phyloP scores from a whole-genome alignment of 2,888 invertebrate species.

The Eupithecia vulgata region DNA sequence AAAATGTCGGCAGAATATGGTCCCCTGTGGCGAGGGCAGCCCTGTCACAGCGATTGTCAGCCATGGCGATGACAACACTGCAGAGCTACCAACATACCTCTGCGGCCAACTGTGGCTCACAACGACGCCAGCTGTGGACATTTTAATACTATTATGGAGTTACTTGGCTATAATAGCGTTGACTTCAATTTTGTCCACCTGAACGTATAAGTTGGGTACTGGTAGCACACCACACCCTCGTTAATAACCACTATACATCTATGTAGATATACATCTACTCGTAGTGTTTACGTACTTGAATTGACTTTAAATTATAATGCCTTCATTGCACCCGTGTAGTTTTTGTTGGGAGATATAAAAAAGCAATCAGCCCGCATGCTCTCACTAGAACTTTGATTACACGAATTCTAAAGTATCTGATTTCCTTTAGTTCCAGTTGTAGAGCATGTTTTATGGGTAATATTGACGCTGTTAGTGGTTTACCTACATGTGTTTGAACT shows the following conservation, averaged over 20 bases:
- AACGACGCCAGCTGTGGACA: constrained; percentile 16
- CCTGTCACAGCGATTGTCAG: constrained; percentile 71
- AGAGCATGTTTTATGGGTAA: constrained; percentile 10
- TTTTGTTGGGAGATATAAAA: constrained; percentile 17
- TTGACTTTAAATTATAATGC: constrained; percentile 35
- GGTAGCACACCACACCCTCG: not conserved
- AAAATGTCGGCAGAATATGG: constrained; percentile 68
- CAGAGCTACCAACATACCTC: constrained; percentile 1
- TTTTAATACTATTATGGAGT: not conserved
- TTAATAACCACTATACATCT: not conserved
- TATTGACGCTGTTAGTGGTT: not conserved
- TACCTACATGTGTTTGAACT: not conserved
- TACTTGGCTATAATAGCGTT: not conserved
- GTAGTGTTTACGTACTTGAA: constrained; percentile 11
- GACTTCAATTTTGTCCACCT: not conserved
- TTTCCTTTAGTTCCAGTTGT: constrained; percentile 21
- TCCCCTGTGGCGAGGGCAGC: constrained; percentile 59
- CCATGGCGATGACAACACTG: constrained; percentile 53
- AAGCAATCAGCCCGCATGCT: constrained; percentile 27
- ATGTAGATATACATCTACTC: constrained; percentile 34
- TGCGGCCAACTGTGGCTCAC: constrained; percentile 21
- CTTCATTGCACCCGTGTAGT: constrained; percentile 6
- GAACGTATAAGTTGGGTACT: not conserved
- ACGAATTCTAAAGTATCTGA: constrained; percentile 30
- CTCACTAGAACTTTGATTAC: constrained; percentile 36